Evolutionary conservation across 2,797 vertebrate species (phyloP), one percentile per base, ranked within the genome.

Genomic region (Tamandua tetradactyla): DNA sequence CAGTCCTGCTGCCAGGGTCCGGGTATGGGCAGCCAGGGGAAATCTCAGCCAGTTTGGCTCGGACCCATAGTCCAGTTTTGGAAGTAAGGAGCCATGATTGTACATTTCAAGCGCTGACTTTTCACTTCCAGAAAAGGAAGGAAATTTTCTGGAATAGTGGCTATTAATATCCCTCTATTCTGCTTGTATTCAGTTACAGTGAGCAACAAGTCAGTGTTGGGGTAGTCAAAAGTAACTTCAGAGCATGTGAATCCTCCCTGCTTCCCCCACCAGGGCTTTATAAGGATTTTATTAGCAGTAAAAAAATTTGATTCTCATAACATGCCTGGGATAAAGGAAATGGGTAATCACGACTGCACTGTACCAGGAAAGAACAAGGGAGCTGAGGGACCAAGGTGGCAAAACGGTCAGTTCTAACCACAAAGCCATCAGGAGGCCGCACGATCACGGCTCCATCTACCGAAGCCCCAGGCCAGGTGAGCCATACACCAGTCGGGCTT

Each of bases 31-130:
- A 42, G 87, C 35, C 86, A 55, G 40, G 52, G 72, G 68, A 95
- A 95, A 87, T 37, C 79, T 87, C 25, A 32, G 52, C 68, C 68
- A 32, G 57, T 80, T 40, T 91, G 90, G 79, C 91, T 84, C 57
- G 10, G 47, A 42, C 75, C 69, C 84, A 80, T n/a, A 49, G 78
- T 62, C 78, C 87, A 59, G 44, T 95, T 94, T 74, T 72, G 91
- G 90, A 96, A 94, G 87, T 66, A 57, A 35, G 75, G 72, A 85
- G 69, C 55, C 76, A 76, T 22, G 75, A 91, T 3, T 64, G 42
- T 76, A 92, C 74, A 95, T 47, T 90, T 96, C 90, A 96, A 94
- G 79, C 7, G 68, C 89, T 81, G 82, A 55, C 85, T 83, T 92
- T 89, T 87, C 30, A 27, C 88, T 87, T 94, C 87, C 81, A 4